Evolutionary conservation across 2,797 vertebrate genomes (phyloP).

Genomic region (Danio jaintianensis): DNA sequence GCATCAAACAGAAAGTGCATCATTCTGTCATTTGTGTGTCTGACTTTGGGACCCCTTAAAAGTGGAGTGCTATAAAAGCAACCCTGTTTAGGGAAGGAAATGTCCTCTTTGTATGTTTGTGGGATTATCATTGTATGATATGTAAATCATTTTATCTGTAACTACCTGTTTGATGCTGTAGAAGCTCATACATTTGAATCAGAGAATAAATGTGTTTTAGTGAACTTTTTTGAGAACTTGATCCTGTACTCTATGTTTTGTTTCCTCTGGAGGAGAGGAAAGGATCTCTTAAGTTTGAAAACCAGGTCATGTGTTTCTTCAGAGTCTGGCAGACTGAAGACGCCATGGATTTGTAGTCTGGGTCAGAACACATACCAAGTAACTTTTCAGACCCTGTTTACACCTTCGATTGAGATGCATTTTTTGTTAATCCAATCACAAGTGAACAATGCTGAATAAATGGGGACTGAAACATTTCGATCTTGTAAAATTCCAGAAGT

Average conservation of each 20-base stretch:
- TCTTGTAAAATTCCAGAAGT: no score
- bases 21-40: slow-evolving; percentile 53
- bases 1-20: slow-evolving; percentile 56
- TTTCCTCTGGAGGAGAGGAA: no score
- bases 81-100: slow-evolving; percentile 46
- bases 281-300: slow-evolving; percentile 13
- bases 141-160: slow-evolving; percentile 5
- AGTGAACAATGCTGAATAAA: no score
- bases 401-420: no score
- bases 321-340: slow-evolving; percentile 24
- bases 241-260: no score
- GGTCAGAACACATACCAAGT: slow-evolving; percentile 8
- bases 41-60: slow-evolving; percentile 38
- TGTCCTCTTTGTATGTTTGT: no score
- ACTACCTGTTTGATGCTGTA: not conserved
- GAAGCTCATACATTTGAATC: not conserved
- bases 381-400: not conserved
- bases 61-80: no score
- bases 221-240: not conserved
- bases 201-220: not conserved
- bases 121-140: slow-evolving; percentile 24
- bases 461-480: no score
- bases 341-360: slow-evolving; percentile 5
- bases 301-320: slow-evolving; percentile 27
- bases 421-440: no score